Base-by-base conservation (phyloP, 2,113 vertebrate genomes). In the Scortum barcoo region DNA sequence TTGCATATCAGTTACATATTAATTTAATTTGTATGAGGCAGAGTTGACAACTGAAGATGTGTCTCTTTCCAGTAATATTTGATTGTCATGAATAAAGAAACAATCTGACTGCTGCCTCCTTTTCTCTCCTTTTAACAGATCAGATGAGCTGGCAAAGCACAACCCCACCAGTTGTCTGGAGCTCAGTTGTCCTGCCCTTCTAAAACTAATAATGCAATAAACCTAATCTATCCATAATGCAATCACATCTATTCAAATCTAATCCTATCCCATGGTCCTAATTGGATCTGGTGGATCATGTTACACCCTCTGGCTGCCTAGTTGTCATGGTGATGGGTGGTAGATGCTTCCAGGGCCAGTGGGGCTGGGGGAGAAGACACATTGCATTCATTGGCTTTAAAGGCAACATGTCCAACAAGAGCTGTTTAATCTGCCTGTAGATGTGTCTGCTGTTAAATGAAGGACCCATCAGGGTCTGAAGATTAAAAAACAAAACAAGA, bases 171-270 rank as follows among this genome's bases (percentile, higher is more conserved):
- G 81, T 78, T 75, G 80, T 86, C 65, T 86, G 53, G 44, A 72
- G 78, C 81, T 51, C 69, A 58, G 78, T 80, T 46, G 57, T 78
- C 66, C 76, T 87, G 90, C 92, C 93, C 91, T 89, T 89, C 91
- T 83, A 72, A 88, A 93, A 84, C 83, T 90, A 93, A 94, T 93
- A 91, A 92, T 62, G 72, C 86, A 89, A 93, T 88, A 89, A 93
- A 93, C 83, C 87, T 91, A 90, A 94, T 94, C 90, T 87, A 90
- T 85, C 80, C 84, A 78, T 87, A 89, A 93, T 94, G 93, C 92
- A 94, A 94, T 94, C 89, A 92, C 90, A 92, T 92, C 92, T 91
- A 89, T 92, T 94, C 92, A 93, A 94, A 95, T 95, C 90, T 87
- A 86, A 93, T 92, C 90, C 87, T 71, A 90, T 93, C 83, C 89